Evolutionary conservation across 2,888 invertebrate genomes (phyloP).

Genomic region (Eupeodes latifasciatus): DNA sequence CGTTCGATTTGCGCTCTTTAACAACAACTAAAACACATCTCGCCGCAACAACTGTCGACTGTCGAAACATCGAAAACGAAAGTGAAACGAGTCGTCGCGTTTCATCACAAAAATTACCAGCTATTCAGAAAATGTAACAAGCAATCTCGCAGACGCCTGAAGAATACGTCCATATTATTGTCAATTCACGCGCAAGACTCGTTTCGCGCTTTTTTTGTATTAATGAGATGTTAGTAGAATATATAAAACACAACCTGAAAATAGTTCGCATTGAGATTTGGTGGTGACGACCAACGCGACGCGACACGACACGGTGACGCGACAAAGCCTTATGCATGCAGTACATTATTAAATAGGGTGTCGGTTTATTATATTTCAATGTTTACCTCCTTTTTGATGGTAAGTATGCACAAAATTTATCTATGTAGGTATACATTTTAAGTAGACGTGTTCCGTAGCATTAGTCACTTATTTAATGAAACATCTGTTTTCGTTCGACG

Average conservation of each 20-base stretch:
- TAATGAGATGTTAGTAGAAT: background rate
- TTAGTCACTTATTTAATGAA: background rate
- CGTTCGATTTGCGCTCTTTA: background rate
- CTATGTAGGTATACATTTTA: background rate
- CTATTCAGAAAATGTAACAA: constrained; percentile 41
- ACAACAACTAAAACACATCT: constrained; percentile 15
- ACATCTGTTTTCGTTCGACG: background rate
- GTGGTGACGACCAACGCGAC: background rate
- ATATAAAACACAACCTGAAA: constrained; percentile 22
- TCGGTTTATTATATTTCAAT: background rate
- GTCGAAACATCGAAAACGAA: constrained; percentile 73
- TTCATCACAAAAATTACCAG: constrained; percentile 73
- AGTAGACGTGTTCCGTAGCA: background rate
- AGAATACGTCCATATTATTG: background rate
- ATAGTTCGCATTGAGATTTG: constrained; percentile 14
- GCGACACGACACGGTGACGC: too few species aligned
- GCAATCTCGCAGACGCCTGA: background rate
- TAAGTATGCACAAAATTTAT: background rate
- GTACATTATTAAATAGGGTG: background rate
- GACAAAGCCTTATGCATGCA: constrained; percentile 1
- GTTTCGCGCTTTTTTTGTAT: constrained; percentile 13
- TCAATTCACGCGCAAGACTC: background rate
- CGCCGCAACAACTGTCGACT: constrained; percentile 59
- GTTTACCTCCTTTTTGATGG: background rate
- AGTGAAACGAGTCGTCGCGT: constrained; percentile 77